These are phyloP conservation scores for Heterochromis multidens DNA, from an alignment of 2,113 vertebrate genomes.

Conservation along the genomic window DNA sequence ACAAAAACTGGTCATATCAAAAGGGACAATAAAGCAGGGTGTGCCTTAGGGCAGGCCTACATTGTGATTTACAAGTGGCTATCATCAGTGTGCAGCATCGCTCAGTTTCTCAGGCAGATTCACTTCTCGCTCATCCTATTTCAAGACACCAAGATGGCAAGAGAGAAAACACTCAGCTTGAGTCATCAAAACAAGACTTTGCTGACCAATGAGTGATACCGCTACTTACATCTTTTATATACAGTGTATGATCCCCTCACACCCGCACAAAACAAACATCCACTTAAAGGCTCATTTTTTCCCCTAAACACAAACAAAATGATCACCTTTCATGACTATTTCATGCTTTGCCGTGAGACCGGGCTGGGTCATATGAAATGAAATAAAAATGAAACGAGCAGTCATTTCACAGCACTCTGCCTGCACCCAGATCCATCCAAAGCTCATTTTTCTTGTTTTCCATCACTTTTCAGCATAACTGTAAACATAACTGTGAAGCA, in stretches of 20 bases:
- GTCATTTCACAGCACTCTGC: background rate
- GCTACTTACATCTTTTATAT: background rate
- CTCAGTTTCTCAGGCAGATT: background rate
- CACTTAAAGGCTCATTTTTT: background rate
- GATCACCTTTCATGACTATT: no score
- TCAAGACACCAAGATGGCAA: background rate
- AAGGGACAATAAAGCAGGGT: background rate
- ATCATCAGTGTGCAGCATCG: background rate
- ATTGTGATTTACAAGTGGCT: background rate
- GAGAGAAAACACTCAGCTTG: background rate
- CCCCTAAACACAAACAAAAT: no score
- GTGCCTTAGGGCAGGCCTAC: background rate
- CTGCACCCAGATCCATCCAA: background rate
- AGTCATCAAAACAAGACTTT: background rate
- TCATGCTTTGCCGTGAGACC: no score
- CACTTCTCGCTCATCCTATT: background rate
- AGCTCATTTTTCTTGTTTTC: background rate
- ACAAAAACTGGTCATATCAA: background rate
- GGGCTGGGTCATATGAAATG: background rate
- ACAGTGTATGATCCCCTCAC: background rate
- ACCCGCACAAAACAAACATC: background rate
- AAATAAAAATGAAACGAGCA: background rate
- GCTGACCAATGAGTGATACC: background rate
- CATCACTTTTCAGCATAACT: background rate
- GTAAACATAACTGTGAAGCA: background rate